A percentile compares a stretch with the other conserved stretches of the same genome.
These are phyloP conservation scores for Paradisaea rubra DNA, from an alignment of 2,113 vertebrate species.

Conservation along the genomic window DNA sequence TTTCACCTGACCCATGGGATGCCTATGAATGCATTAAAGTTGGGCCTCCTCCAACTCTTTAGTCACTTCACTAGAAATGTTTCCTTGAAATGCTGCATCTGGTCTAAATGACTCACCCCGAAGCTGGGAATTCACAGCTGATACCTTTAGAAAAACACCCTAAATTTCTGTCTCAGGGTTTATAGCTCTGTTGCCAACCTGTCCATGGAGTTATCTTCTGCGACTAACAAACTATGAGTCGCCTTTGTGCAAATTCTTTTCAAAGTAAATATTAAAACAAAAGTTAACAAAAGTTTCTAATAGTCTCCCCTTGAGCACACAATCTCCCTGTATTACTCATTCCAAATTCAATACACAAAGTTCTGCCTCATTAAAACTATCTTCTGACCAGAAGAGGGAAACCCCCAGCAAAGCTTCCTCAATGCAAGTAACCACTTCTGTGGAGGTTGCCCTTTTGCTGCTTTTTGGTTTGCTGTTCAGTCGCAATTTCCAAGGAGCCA, in stretches of 20 bases:
- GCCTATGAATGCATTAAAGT: background rate
- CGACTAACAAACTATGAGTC: background rate
- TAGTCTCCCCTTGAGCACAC: background rate
- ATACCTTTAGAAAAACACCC: background rate
- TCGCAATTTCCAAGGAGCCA: background rate
- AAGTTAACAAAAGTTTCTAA: background rate
- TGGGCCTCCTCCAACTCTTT: conserved; percentile 24
- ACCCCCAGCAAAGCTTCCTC: background rate
- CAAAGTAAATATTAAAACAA: background rate
- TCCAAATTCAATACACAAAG: background rate
- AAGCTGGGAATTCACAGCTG: conserved; percentile 36
- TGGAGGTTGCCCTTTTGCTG: background rate
- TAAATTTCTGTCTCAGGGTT: background rate
- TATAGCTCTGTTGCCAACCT: background rate
- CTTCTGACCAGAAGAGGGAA: background rate
- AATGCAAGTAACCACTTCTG: background rate
- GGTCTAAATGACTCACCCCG: background rate
- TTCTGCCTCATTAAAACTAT: background rate
- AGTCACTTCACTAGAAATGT: conserved; percentile 6
- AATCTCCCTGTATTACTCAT: background rate
- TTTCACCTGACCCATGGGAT: conserved; percentile 9
- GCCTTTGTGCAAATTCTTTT: background rate
- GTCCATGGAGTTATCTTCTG: background rate
- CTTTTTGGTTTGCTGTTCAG: background rate
- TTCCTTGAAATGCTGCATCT: conserved; percentile 28